Percentiles rank a stretch among this genome's conserved stretches.
Evolutionary conservation across 2,888 invertebrate species (phyloP).

Genomic region (Eilema caniola): DNA sequence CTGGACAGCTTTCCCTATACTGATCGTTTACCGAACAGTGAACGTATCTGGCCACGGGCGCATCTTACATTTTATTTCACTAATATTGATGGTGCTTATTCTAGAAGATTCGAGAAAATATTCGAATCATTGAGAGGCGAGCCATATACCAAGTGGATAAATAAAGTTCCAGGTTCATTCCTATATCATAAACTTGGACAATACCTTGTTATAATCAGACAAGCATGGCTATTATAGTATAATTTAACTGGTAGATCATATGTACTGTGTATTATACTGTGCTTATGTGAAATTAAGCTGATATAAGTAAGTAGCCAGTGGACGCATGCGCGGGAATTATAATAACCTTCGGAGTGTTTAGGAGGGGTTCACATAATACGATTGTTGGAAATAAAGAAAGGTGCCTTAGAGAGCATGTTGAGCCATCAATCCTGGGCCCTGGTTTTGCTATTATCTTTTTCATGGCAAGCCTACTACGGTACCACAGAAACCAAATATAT

Average conservation of each 20-base stretch:
- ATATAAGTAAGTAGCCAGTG: slow-evolving; percentile 40
- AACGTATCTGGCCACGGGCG: no score
- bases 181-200: slow-evolving; percentile 17
- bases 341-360: slow-evolving; percentile 41
- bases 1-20: no score
- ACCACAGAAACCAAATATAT: no score
- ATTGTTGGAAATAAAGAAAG: background rate
- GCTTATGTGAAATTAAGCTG: slow-evolving; percentile 48
- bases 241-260: slow-evolving; percentile 17
- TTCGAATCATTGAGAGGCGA: background rate
- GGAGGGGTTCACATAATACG: slow-evolving; percentile 55
- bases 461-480: no score
- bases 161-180: slow-evolving; percentile 5
- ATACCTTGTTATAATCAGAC: slow-evolving; percentile 23
- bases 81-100: background rate
- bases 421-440: no score
- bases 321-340: slow-evolving; percentile 49
- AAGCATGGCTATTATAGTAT: slow-evolving; percentile 20
- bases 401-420: no score
- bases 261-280: slow-evolving; percentile 22
- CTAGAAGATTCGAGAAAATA: background rate
- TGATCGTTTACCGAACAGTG: no score
- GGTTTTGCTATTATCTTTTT: no score
- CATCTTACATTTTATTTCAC: no score
- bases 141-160: background rate